These are phyloP conservation scores for Oxycera nigricornis DNA, from an alignment of 2,888 invertebrate species.

Conservation along the genomic window DNA sequence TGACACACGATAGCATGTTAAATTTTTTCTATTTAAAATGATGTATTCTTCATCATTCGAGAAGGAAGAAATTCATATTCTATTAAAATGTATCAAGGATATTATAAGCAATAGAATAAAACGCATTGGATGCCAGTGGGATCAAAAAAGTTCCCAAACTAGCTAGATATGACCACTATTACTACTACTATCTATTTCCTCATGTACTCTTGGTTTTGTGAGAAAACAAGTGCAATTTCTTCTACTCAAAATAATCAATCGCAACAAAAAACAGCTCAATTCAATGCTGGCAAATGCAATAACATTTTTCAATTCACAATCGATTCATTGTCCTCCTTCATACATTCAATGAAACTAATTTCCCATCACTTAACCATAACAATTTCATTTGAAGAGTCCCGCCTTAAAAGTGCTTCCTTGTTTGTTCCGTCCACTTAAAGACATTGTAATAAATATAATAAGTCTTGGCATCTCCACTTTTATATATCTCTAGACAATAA, in stretches of 20 bases:
- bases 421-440: slow-evolving; percentile 28
- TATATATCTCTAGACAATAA: slow-evolving; percentile 37
- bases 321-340: slow-evolving; percentile 21
- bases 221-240: background rate
- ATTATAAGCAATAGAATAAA: no score
- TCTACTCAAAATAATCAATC: background rate
- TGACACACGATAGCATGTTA: no score
- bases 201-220: no score
- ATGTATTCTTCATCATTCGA: no score
- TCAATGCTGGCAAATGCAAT: background rate
- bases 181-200: no score
- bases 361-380: slow-evolving; percentile 40
- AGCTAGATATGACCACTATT: no score
- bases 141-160: no score
- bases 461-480: slow-evolving; percentile 14
- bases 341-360: slow-evolving; percentile 33
- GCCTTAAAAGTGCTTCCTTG: slow-evolving; percentile 33
- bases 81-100: no score
- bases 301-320: slow-evolving; percentile 3
- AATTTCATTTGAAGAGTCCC: slow-evolving; percentile 38
- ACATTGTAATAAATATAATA: slow-evolving; percentile 32
- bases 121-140: no score
- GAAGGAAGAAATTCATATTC: no score
- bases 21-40: no score
- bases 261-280: background rate